Percentiles rank a stretch among this genome's conserved stretches.
Conservation (phyloP, 2,888 invertebrate species). For the Oscheius sp. region DNA sequence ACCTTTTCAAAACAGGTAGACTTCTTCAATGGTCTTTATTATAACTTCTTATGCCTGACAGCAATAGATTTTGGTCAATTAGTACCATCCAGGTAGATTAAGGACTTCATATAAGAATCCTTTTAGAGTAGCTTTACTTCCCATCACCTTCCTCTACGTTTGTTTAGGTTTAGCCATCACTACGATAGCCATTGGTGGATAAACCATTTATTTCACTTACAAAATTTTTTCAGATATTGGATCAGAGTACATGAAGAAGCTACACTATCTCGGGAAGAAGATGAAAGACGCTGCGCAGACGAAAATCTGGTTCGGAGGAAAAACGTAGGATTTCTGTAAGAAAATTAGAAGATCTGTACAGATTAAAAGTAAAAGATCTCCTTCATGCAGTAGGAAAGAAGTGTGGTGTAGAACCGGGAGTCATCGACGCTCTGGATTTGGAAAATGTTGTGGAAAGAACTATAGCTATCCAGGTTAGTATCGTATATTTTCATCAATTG, state of each 20-base stretch:
- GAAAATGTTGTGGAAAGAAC: slow-evolving; percentile 69
- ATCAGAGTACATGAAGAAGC: slow-evolving; percentile 68
- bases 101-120: too few relatives aligned
- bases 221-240: slow-evolving; percentile 57
- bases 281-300: slow-evolving; percentile 68
- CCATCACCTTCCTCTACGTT: slow-evolving; percentile 69
- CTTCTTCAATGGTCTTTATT: slow-evolving; percentile 69
- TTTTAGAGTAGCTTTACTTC: slow-evolving; percentile 64
- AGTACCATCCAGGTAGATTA: slow-evolving; percentile 54
- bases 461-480: slow-evolving; percentile 62
- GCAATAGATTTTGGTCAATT: slow-evolving; percentile 69
- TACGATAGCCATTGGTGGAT: slow-evolving; percentile 65
- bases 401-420: slow-evolving; percentile 65
- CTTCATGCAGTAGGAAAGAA: slow-evolving; percentile 69
- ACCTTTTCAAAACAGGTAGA: slow-evolving; percentile 57
- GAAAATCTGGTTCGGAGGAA: slow-evolving; percentile 69
- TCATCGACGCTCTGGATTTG: slow-evolving; percentile 67
- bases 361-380: slow-evolving; percentile 65
- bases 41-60: slow-evolving; percentile 68
- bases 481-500: neutral
- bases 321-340: slow-evolving; percentile 50
- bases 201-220: neutral
- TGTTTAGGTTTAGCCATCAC: slow-evolving; percentile 69
- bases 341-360: slow-evolving; percentile 33
- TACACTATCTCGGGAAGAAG: slow-evolving; percentile 67